Base-by-base conservation (phyloP, 2,113 vertebrate species). In the Triplophysa tibetana region DNA sequence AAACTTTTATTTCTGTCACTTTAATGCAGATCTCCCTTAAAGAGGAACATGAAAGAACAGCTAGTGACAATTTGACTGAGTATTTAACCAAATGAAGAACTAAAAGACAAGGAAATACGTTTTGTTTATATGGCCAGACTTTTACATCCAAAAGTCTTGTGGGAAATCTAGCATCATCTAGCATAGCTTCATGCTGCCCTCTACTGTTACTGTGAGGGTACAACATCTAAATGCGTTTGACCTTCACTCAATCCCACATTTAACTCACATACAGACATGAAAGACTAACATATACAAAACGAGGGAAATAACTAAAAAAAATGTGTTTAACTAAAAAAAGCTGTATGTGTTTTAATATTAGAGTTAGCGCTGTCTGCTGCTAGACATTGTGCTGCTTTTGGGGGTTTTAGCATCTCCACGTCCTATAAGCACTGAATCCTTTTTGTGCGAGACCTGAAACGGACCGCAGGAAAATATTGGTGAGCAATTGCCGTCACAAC, bases 391-490 rank as follows among this genome's bases (percentile, higher is more conserved):
- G n/a, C 43, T 81, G 23, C 38, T 81, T 82, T 88, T 86, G 75
- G 87, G 83, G 60, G 74, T 56, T 84, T 86, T 89, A 67, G 54
- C 78, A 50, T 86, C 85, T 67, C 50, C 82, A 50, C 38, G 74
- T 54, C 38, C 77, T 45, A 80, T 82, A 21, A 0, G 70, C 6
- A 45, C 14, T 13, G 79, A 79, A 50, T 62, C 83, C 72, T 90
- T 88, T 54, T 81, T 89, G 63, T 82, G 68, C 56, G 83, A 63
- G 65, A 89, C 82, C 91, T 92, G 52, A 12, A 64, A 83, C 56
- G 62, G 14, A 50, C n/a, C 70, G 33, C 48, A 1, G 16, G 74
- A 66, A 45, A 45, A 11, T 4, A 56, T 14, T 29, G 19, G 19
- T 43, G 54, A 8, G 21, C 4, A 12, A 9, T 1, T 21, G 2